Evolutionary conservation across 1,140 invertebrate genomes (phyloP), one percentile per base, ranked within the genome.

Genomic region (Cotesia glomerata): DNA sequence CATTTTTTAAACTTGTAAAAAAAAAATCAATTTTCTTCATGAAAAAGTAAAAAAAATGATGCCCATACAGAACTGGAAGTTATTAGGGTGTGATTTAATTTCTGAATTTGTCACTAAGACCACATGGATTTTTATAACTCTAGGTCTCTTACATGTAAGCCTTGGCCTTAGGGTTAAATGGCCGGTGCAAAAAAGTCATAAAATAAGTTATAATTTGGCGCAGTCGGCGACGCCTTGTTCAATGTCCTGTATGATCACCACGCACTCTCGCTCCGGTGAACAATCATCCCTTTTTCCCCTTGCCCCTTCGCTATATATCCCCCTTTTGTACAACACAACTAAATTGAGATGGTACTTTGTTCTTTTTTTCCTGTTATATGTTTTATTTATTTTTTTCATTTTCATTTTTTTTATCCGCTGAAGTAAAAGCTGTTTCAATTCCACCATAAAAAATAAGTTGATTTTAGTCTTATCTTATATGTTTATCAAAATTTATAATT

Each of bases 141-240:
- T 59, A 11, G 39, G 5, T 61, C 26, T 63, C 11, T 63, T 49
- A 69, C 14, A 58, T 14, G 45, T 61, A 68, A 35, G 9, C 61
- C 3, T 51, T 59, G 76, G 79, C 75, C 26, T 71, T 68, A 45
- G 77, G 80, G 82, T 87, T 87, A 87, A 87, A 87, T 87, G 86
- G 81, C 77, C 86, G 82, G 81, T 86, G 81, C 82, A 87, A 86
- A 87, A 86, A 87, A 86, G 80, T 86, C 84, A 82, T 87, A 87
- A 86, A 87, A 86, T 87, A 87, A 87, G 86, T 87, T 86, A 86
- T 87, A 87, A 86, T 87, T 87, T 86, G 85, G 80, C 84, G 81
- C 80, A 86, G 84, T 84, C 82, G 84, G 78, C 82, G 81, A 85
- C 80, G 78, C 81, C 80, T 74, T 87, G 85, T 76, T 87, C 84